Percentiles rank a stretch among this genome's conserved stretches.
Evolutionary conservation across 2,113 vertebrate species (phyloP).

Genomic region (Python bivittatus): DNA sequence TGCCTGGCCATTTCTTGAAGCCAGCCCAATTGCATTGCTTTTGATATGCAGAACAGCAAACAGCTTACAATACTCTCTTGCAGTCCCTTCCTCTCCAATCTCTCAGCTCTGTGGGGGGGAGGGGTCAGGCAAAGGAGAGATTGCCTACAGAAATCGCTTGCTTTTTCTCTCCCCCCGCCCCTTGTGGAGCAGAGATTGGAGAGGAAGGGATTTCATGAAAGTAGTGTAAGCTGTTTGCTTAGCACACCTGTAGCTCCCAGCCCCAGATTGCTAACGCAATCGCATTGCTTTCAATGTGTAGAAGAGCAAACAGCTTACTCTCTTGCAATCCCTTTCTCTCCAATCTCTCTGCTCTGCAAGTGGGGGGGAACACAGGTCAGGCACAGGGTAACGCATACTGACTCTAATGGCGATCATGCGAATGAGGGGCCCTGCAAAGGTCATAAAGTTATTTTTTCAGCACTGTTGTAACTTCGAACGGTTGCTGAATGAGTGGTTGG

Average conservation of each 20-base stretch:
- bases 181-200: background rate
- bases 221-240: background rate
- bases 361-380: too few species aligned
- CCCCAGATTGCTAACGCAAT: too few species aligned
- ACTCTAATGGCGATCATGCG: too few species aligned
- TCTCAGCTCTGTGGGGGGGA: too few species aligned
- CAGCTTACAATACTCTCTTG: background rate
- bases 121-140: background rate
- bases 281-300: too few species aligned
- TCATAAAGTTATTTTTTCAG: too few species aligned
- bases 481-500: too few species aligned
- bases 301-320: background rate
- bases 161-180: background rate
- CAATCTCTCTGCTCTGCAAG: background rate
- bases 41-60: background rate
- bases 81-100: background rate
- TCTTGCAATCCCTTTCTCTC: background rate
- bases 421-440: too few species aligned
- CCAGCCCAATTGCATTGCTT: background rate
- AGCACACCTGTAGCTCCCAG: background rate
- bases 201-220: background rate
- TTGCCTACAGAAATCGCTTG: background rate
- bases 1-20: background rate
- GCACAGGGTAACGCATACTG: too few species aligned
- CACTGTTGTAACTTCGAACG: too few species aligned